Evolutionary conservation across 2,888 invertebrate species (phyloP).

Genomic region (Zootermopsis nevadensis): DNA sequence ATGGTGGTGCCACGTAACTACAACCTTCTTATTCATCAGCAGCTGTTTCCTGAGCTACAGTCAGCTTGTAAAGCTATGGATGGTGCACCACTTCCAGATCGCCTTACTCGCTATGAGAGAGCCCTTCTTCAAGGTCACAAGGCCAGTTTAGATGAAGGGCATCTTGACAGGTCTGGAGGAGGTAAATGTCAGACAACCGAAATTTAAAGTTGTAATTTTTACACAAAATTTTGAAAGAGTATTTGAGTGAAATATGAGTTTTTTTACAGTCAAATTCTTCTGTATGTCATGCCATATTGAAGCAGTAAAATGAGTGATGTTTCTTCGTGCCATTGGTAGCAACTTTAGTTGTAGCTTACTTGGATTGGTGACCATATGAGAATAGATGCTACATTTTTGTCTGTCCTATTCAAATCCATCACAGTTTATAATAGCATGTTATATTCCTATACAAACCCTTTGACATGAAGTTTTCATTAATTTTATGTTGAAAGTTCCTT

Average conservation of each 20-base stretch:
- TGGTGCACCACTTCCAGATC: conserved; percentile 48
- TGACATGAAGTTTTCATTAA: too few relatives aligned
- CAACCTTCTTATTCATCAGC: conserved; percentile 80
- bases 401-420: too few relatives aligned
- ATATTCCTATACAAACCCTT: too few relatives aligned
- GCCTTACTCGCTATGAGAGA: conserved; percentile 68
- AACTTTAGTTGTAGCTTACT: too few relatives aligned
- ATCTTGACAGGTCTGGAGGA: conserved; percentile 32
- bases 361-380: too few relatives aligned
- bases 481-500: too few relatives aligned
- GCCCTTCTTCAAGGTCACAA: conserved; percentile 66
- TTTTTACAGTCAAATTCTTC: too few relatives aligned
- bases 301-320: too few relatives aligned
- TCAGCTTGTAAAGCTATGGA: conserved; percentile 54
- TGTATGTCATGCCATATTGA: too few relatives aligned
- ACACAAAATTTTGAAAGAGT: background rate
- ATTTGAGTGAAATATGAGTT: background rate
- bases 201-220: background rate
- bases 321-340: too few relatives aligned
- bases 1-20: conserved; percentile 76
- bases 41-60: conserved; percentile 75
- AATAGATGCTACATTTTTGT: too few relatives aligned
- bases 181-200: background rate
- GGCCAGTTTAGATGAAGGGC: conserved; percentile 58
- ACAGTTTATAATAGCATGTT: too few relatives aligned